Evolutionary conservation across 2,113 vertebrate species (phyloP).

Genomic region (Leptodactylus fuscus): DNA sequence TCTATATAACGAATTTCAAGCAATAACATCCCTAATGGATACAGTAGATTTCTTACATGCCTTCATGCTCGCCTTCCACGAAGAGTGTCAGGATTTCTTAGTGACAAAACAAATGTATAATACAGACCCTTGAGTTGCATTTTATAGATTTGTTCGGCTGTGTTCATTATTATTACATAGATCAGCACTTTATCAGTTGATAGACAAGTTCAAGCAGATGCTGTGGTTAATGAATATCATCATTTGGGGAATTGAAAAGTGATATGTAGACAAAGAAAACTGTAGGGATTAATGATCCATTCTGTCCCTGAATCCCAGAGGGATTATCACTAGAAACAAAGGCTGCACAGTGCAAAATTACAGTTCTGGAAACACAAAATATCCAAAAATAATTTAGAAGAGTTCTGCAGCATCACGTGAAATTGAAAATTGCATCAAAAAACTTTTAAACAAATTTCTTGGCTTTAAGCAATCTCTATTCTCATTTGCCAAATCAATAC

Average conservation of each 20-base stretch:
- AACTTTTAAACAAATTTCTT: constrained; percentile 14
- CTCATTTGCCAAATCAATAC: constrained; percentile 23
- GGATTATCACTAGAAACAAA: constrained; percentile 53
- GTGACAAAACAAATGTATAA: not conserved
- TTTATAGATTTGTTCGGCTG: constrained; percentile 33
- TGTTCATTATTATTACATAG: constrained; percentile 54
- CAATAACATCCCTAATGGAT: not conserved
- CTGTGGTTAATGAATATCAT: constrained; percentile 54
- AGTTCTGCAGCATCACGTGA: not conserved
- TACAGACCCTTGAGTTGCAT: constrained; percentile 15
- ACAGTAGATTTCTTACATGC: no score
- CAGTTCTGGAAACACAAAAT: constrained; percentile 30
- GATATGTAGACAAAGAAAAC: constrained; percentile 60
- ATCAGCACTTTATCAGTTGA: constrained; percentile 61
- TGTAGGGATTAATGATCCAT: constrained; percentile 61
- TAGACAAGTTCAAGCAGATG: constrained; percentile 61
- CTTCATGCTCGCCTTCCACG: not conserved
- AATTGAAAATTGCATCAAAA: constrained; percentile 2
- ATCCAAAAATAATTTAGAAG: constrained; percentile 7
- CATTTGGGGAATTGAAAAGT: constrained; percentile 59
- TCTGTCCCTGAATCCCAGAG: constrained; percentile 56
- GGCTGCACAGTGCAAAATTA: constrained; percentile 32
- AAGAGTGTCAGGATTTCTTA: not conserved
- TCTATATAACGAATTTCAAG: no score
- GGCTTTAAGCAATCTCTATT: not conserved